phyloP scores from a whole-genome alignment of 2,888 invertebrate species.

The Scelioninae gen. 2 region DNA sequence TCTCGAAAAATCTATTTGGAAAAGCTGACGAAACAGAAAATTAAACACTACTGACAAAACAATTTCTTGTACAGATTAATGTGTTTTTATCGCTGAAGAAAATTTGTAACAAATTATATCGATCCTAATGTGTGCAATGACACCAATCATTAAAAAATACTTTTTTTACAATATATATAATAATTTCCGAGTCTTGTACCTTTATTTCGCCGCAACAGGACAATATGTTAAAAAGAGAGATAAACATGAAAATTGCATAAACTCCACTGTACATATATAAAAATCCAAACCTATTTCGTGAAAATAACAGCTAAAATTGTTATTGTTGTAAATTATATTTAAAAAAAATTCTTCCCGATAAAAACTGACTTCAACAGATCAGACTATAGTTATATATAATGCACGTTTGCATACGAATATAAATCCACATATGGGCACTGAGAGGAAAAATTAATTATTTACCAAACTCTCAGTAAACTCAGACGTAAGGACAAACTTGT shows the following conservation, averaged over 20 bases:
- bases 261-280: slow-evolving; percentile 20
- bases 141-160: slow-evolving; percentile 47
- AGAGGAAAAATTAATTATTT: too few species aligned
- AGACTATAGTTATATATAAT: slow-evolving; percentile 63
- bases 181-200: too few species aligned
- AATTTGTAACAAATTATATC: slow-evolving; percentile 43
- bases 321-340: slow-evolving; percentile 75
- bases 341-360: slow-evolving; percentile 73
- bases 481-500: too few species aligned
- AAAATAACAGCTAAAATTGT: too few species aligned
- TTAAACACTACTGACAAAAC: slow-evolving; percentile 18
- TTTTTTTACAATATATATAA: slow-evolving; percentile 41
- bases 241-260: slow-evolving; percentile 37
- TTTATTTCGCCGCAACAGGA: too few species aligned
- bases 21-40: slow-evolving; percentile 20
- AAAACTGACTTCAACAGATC: slow-evolving; percentile 71
- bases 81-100: slow-evolving; percentile 38
- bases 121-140: slow-evolving; percentile 38
- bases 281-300: slow-evolving; percentile 67
- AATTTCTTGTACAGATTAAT: slow-evolving; percentile 36
- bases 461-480: too few species aligned
- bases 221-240: too few species aligned
- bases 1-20: too few species aligned
- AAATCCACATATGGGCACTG: slow-evolving; percentile 54
- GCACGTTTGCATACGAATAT: slow-evolving; percentile 61